phyloP scores from a whole-genome alignment of 2,113 vertebrate species.

The Hippocampus barbouri region DNA sequence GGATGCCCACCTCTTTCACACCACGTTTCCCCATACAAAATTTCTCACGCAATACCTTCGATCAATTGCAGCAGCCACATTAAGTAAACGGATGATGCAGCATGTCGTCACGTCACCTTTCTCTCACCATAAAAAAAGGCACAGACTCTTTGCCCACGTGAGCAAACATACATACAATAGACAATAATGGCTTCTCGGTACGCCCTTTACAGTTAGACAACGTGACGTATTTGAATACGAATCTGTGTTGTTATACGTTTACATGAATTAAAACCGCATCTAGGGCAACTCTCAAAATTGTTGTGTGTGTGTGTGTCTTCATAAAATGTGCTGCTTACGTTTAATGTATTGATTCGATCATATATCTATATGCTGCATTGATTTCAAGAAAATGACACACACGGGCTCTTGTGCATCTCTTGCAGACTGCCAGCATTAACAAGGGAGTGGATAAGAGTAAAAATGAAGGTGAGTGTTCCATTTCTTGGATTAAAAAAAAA shows the following conservation, averaged over 20 bases:
- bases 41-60: constrained; percentile 65
- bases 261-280: background rate
- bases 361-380: background rate
- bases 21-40: background rate
- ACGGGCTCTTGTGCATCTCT: constrained; percentile 15
- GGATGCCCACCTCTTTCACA: constrained; percentile 17
- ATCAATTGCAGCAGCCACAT: constrained; percentile 51
- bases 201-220: background rate
- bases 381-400: background rate
- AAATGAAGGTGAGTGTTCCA: constrained; percentile 66
- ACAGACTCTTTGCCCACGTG: background rate
- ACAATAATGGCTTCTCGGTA: background rate
- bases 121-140: background rate
- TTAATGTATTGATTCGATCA: background rate
- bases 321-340: background rate
- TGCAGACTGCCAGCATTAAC: constrained; percentile 67
- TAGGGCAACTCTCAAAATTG: too few species aligned
- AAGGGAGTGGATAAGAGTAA: constrained; percentile 62
- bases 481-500: too few species aligned
- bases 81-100: constrained; percentile 15
- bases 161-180: background rate
- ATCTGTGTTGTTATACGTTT: background rate
- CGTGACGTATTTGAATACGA: background rate
- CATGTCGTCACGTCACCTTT: background rate
- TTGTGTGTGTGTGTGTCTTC: too few species aligned